phyloP scores from a whole-genome alignment of 35 echinoderm and acorn worm genomes.

The Hemicentrotus pulcherrimus region DNA sequence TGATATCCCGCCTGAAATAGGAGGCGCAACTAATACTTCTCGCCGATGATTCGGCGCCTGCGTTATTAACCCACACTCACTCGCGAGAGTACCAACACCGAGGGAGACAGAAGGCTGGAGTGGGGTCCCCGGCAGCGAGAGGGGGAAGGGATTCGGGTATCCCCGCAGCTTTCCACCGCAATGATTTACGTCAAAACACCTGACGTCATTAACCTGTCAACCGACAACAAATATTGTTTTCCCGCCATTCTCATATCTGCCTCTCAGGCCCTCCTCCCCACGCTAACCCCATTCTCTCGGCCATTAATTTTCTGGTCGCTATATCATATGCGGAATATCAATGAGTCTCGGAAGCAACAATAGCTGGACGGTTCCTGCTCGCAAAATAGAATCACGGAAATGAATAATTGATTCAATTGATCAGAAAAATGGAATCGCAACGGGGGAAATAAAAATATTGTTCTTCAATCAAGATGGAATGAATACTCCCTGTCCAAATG shows the following conservation, averaged over 20 bases:
- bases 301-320: neutral
- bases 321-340: neutral
- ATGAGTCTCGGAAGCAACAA: neutral
- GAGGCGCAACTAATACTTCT: neutral
- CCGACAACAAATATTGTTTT: neutral
- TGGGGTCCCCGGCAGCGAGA: neutral
- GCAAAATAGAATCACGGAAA: neutral
- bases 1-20: neutral
- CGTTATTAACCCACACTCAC: neutral
- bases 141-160: neutral
- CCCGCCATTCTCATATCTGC: neutral
- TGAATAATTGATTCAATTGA: constrained; percentile 1
- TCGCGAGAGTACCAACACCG: neutral
- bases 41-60: neutral
- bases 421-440: neutral
- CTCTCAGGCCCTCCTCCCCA: neutral
- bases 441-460: neutral
- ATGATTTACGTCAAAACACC: constrained; percentile 4
- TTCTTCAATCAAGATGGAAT: neutral
- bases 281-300: neutral
- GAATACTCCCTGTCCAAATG: neutral
- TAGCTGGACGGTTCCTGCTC: neutral
- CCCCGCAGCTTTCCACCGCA: neutral
- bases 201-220: neutral
- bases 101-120: neutral